Conservation (phyloP, 2,888 invertebrate species). For the Marronus borbonicus region DNA sequence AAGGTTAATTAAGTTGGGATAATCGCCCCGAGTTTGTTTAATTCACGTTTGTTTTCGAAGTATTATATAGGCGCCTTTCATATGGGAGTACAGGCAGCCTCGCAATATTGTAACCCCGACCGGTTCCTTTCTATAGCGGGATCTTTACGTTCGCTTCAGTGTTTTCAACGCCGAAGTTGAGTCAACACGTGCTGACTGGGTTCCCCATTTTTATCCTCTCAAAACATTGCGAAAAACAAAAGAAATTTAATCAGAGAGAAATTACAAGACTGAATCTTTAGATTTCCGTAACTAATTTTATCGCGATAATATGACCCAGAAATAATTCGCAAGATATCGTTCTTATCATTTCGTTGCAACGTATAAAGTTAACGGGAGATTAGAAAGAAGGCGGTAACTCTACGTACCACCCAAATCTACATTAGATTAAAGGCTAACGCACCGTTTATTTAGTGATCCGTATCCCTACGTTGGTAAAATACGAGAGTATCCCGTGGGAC, state of each 20-base stretch:
- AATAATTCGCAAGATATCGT: conserved; percentile 4
- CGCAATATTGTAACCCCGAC: conserved; percentile 12
- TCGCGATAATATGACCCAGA: conserved; percentile 4
- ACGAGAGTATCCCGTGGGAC: not conserved
- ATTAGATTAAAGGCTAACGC: not conserved
- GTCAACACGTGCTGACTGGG: conserved; percentile 32
- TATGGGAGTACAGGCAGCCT: too few species aligned
- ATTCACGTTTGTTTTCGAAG: not conserved
- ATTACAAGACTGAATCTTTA: conserved; percentile 2
- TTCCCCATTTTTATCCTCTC: not conserved
- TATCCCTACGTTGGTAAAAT: not conserved
- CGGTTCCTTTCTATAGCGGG: conserved; percentile 35
- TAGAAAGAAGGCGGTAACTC: conserved; percentile 1
- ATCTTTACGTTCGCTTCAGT: conserved; percentile 20
- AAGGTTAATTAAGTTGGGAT: too few species aligned
- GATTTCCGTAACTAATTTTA: not conserved
- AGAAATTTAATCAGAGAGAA: not conserved
- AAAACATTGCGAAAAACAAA: not conserved
- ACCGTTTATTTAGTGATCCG: not conserved
- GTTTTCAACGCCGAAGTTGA: conserved; percentile 40
- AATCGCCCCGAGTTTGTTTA: too few species aligned
- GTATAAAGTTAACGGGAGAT: not conserved
- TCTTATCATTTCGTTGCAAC: not conserved
- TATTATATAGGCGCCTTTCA: not conserved
- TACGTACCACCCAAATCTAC: not conserved